Conservation (phyloP, 2,888 invertebrate species). For the Aleiodes leptofemur region DNA sequence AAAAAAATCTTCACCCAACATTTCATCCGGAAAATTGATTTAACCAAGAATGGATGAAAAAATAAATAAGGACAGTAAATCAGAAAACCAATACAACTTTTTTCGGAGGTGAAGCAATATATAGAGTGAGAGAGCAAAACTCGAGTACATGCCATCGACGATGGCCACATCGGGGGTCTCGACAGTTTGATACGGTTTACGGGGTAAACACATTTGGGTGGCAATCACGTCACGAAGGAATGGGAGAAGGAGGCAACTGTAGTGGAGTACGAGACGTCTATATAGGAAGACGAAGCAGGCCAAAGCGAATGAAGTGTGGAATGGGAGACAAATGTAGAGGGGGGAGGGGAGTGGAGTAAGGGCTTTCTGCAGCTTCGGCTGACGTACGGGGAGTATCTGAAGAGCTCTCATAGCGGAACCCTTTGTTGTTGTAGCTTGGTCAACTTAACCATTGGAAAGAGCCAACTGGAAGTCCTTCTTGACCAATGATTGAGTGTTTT, state of each 20-base stretch:
- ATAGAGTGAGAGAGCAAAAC: slow-evolving; percentile 2
- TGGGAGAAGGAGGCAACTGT: slow-evolving; percentile 58
- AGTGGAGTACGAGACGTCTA: slow-evolving; percentile 44
- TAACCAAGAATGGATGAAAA: background rate
- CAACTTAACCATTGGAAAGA: slow-evolving; percentile 45
- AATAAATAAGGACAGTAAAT: slow-evolving; percentile 4
- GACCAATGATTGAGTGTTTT: slow-evolving; percentile 48
- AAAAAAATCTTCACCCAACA: background rate
- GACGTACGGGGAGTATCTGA: slow-evolving; percentile 57
- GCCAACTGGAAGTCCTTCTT: slow-evolving; percentile 44
- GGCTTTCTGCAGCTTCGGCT: slow-evolving; percentile 50
- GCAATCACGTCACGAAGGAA: slow-evolving; percentile 71
- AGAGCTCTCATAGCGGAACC: slow-evolving; percentile 72
- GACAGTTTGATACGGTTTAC: slow-evolving; percentile 74
- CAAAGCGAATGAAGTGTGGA: slow-evolving; percentile 31
- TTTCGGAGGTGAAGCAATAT: slow-evolving; percentile 20
- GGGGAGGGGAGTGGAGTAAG: slow-evolving; percentile 31
- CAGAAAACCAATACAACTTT: slow-evolving; percentile 1
- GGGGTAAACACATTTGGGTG: slow-evolving; percentile 73
- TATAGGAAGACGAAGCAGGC: slow-evolving; percentile 39
- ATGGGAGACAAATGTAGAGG: slow-evolving; percentile 29
- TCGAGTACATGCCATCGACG: slow-evolving; percentile 32
- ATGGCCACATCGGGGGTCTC: slow-evolving; percentile 43
- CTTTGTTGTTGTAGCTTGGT: slow-evolving; percentile 71
- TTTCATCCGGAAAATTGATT: background rate